Conservation (phyloP, 1,140 invertebrate species). For the Asobara japonica region DNA sequence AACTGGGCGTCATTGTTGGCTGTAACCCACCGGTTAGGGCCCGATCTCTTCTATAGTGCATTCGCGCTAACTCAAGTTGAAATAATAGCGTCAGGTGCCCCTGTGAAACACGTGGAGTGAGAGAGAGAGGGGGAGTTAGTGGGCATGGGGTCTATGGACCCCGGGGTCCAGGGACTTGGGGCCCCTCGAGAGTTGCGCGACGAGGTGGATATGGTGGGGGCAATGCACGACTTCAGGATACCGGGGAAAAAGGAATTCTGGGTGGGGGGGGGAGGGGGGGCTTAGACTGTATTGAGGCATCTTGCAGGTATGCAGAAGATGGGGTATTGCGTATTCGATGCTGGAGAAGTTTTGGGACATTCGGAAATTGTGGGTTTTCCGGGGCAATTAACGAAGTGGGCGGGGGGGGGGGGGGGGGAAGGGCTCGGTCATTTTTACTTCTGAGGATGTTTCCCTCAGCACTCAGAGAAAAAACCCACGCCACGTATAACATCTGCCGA, state of each 20-base stretch:
- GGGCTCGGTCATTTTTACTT: too few relatives aligned
- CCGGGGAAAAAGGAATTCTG: too few relatives aligned
- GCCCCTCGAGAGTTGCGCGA: conserved; percentile 43
- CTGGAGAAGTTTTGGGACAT: too few relatives aligned
- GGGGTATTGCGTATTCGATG: too few relatives aligned
- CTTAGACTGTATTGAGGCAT: conserved; percentile 4
- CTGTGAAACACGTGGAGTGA: conserved; percentile 33
- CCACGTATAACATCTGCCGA: too few relatives aligned
- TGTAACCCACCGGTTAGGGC: conserved; percentile 47
- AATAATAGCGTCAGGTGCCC: conserved; percentile 21
- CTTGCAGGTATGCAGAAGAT: neutral
- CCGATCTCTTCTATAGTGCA: conserved; percentile 57
- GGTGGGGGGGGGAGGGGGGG: too few relatives aligned
- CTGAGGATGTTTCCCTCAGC: too few relatives aligned
- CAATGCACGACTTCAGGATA: conserved; percentile 1
- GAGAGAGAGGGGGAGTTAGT: neutral
- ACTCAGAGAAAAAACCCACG: too few relatives aligned
- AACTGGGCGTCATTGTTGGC: conserved; percentile 65
- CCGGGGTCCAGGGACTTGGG: neutral
- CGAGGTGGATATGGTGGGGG: neutral
- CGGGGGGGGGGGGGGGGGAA: too few relatives aligned
- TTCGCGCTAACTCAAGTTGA: conserved; percentile 51
- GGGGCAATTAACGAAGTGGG: too few relatives aligned
- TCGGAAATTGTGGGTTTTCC: too few relatives aligned
- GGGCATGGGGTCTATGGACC: neutral